Base-by-base conservation (phyloP, 2,797 vertebrate species). In the Phoeniculus purpureus region DNA sequence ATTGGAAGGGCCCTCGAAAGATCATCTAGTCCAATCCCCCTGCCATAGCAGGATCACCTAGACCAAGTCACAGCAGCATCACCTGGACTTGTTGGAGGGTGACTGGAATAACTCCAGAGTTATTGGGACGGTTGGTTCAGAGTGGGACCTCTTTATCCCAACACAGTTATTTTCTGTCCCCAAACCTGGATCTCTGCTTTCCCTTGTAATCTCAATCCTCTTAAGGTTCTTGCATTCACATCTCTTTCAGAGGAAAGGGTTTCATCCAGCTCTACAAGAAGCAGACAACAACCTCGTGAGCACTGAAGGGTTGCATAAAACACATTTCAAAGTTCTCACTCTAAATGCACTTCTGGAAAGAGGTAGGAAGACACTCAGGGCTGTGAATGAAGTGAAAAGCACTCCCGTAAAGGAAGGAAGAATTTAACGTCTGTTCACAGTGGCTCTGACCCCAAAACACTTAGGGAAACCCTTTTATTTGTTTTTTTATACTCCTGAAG, bases 161-260 rank as follows among this genome's bases (percentile, higher is more conserved):
- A 17, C 47, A 25, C 7, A 10, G 7, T 5, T 18, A 25, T 37
- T 79, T 92, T 61, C 47, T 77, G 12, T 71, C 37, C 43, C 22
- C 6, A 67, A 0, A 1, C 1, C 25, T 58, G 23, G 11, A 43
- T 51, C 31, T 37, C 11, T 26, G 9, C 6, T 85, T 81, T 75
- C 29, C 20, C 7, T 50, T 61, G 9, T 32, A 56, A 47, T 54
- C 20, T 81, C 22, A n/a, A 14, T 62, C 22, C 8, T 8, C 2
- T 25, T 25, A 19, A 50, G 4, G 27, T 58, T 85, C 54, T 61
- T 71, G 8, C 22, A 40, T 48, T 60, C 50, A 25, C 16, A 7
- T 55, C 26, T 79, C 55, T 14, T 26, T 26, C 12, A 15, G 43
- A 16, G 23, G 6, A 72, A 68, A 16, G 45, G 81, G 52, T 80